Conservation (phyloP, 2,888 invertebrate genomes). For the Drosophila gaucha region DNA sequence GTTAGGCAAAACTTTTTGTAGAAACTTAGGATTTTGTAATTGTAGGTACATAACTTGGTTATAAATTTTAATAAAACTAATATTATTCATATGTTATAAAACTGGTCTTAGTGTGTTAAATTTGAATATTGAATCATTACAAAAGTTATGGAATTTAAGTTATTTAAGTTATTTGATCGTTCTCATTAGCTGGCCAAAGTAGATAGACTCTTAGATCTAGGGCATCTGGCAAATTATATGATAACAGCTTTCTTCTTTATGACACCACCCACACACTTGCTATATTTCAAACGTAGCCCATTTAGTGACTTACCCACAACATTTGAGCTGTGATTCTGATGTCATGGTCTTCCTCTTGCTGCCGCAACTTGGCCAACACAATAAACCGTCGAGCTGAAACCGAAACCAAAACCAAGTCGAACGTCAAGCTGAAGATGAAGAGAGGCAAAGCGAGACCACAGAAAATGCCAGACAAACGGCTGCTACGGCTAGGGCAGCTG, state of each 20-base stretch:
- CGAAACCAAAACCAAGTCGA: conserved; percentile 14
- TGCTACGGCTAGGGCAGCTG: conserved; percentile 3
- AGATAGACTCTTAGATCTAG: neutral
- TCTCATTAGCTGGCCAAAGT: neutral
- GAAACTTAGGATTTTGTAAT: neutral
- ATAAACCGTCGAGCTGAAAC: conserved; percentile 30
- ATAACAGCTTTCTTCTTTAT: conserved; percentile 40
- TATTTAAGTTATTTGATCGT: neutral
- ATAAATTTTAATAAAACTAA: too few relatives aligned
- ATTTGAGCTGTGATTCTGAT: conserved; percentile 46
- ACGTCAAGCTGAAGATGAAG: conserved; percentile 11
- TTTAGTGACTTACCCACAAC: conserved; percentile 9
- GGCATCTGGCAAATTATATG: conserved; percentile 27
- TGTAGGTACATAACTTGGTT: neutral
- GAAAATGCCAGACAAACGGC: conserved; percentile 12
- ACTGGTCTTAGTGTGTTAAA: too few relatives aligned
- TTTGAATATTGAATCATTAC: neutral
- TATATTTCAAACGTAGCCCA: conserved; percentile 6
- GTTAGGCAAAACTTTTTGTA: neutral
- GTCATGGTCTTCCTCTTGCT: conserved; percentile 41
- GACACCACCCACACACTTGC: conserved; percentile 21
- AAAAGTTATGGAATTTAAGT: too few relatives aligned
- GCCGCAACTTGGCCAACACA: conserved; percentile 25
- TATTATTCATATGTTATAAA: too few relatives aligned
- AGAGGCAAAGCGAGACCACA: conserved; percentile 3